Conservation (phyloP, 2,113 vertebrate genomes). For the Gracilinanus agilis region DNA sequence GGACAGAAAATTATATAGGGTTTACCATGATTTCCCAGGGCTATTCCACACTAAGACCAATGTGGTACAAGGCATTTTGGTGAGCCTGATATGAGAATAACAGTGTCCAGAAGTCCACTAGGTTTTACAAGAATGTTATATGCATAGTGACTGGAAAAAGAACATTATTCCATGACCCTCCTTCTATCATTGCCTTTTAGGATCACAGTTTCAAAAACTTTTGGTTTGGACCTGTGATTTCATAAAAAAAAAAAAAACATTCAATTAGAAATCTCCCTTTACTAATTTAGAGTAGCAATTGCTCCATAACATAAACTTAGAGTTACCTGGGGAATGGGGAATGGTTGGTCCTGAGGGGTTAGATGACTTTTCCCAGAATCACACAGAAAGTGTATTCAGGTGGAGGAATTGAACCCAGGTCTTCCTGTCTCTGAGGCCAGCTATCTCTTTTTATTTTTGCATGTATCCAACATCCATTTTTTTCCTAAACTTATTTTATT, state of each 20-base stretch:
- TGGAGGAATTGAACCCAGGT: background rate
- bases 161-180: background rate
- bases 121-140: slow-evolving; percentile 6
- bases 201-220: background rate
- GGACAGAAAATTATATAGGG: background rate
- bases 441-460: too few species aligned
- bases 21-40: slow-evolving; percentile 20
- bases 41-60: background rate
- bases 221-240: background rate
- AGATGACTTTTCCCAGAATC: background rate
- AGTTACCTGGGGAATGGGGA: background rate
- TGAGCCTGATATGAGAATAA: background rate
- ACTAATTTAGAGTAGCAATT: background rate
- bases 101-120: background rate
- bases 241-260: background rate
- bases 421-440: background rate
- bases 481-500: too few species aligned
- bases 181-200: background rate
- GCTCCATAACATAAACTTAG: background rate
- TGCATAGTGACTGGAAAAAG: background rate
- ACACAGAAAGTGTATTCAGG: background rate
- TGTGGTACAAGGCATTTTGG: background rate
- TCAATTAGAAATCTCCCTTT: background rate
- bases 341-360: background rate
- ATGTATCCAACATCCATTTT: too few species aligned